Evolutionary conservation across 2,113 vertebrate genomes (phyloP).

Genomic region (Sebastes fasciatus): DNA sequence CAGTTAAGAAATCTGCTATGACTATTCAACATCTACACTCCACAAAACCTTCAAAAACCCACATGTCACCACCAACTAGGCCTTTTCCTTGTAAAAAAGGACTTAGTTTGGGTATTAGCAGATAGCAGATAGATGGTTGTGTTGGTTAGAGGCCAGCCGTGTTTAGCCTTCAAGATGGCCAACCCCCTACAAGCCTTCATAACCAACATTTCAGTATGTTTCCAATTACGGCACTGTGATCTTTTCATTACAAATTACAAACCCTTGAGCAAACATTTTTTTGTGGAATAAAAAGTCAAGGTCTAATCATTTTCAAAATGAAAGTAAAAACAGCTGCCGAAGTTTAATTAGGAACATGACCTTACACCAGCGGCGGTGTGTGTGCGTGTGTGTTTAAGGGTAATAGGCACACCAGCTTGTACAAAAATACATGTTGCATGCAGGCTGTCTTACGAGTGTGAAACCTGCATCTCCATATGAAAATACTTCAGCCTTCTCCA

Average conservation of each 20-base stretch:
- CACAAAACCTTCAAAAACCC: conserved; percentile 52
- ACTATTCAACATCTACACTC: not conserved
- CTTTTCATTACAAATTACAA: conserved; percentile 86
- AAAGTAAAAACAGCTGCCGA: conserved; percentile 87
- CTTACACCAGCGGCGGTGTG: conserved; percentile 79
- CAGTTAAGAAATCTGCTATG: conserved; percentile 25
- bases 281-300: conserved; percentile 83
- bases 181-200: conserved; percentile 67
- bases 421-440: conserved; percentile 63
- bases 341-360: conserved; percentile 85
- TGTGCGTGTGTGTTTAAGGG: conserved; percentile 61
- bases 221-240: conserved; percentile 84
- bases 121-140: conserved; percentile 70
- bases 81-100: conserved; percentile 52
- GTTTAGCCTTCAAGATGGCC: conserved; percentile 74
- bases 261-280: conserved; percentile 85
- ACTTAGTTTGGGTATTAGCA: conserved; percentile 62
- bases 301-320: conserved; percentile 87
- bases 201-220: conserved; percentile 77
- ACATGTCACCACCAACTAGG: conserved; percentile 25
- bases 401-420: conserved; percentile 59
- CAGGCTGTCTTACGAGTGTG: conserved; percentile 57
- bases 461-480: conserved; percentile 64
- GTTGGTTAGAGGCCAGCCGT: conserved; percentile 63
- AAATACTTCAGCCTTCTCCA: conserved; percentile 50